A percentile compares a stretch with the other conserved stretches of the same genome.
These are phyloP conservation scores for Acropora tenuis DNA, from an alignment of 64 coral and sea anemone species.

Conservation along the genomic window DNA sequence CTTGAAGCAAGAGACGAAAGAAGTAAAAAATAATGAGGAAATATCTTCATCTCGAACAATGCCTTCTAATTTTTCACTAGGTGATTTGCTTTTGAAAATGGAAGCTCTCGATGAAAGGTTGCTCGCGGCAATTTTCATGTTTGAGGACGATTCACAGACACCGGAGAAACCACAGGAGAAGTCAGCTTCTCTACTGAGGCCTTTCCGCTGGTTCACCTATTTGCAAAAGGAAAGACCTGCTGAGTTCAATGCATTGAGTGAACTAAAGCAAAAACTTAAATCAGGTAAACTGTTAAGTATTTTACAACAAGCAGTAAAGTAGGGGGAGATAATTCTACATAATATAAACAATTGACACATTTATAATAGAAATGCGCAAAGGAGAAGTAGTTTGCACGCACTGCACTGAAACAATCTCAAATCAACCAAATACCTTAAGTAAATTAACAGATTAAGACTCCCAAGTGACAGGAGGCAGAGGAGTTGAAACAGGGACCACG, in stretches of 20 bases:
- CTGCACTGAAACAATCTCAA: too few relatives aligned
- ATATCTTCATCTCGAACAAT: not conserved
- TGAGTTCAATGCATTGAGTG: slow-evolving; percentile 73
- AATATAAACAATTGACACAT: too few relatives aligned
- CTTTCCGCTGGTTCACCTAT: slow-evolving; percentile 91
- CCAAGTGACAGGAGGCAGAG: too few relatives aligned
- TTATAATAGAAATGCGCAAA: too few relatives aligned
- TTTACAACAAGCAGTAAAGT: not conserved
- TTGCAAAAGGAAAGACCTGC: slow-evolving; percentile 85
- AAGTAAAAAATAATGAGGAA: too few relatives aligned
- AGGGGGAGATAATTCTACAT: not conserved
- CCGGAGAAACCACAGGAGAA: not conserved
- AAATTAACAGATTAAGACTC: too few relatives aligned
- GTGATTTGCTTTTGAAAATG: slow-evolving; percentile 41
- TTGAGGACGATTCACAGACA: slow-evolving; percentile 10
- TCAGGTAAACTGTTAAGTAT: slow-evolving; percentile 52
- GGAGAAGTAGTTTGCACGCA: too few relatives aligned
- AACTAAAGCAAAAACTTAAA: slow-evolving; percentile 83
- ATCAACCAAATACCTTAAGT: too few relatives aligned
- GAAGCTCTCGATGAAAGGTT: slow-evolving; percentile 13
- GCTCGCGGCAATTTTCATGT: slow-evolving; percentile 40
- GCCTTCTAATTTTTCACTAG: not conserved
- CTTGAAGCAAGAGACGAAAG: too few relatives aligned
- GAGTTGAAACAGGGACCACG: too few relatives aligned
- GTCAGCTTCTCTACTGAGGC: slow-evolving; percentile 19